phyloP scores from a whole-genome alignment of 2,113 vertebrate species.

The Ramphastos sulfuratus region DNA sequence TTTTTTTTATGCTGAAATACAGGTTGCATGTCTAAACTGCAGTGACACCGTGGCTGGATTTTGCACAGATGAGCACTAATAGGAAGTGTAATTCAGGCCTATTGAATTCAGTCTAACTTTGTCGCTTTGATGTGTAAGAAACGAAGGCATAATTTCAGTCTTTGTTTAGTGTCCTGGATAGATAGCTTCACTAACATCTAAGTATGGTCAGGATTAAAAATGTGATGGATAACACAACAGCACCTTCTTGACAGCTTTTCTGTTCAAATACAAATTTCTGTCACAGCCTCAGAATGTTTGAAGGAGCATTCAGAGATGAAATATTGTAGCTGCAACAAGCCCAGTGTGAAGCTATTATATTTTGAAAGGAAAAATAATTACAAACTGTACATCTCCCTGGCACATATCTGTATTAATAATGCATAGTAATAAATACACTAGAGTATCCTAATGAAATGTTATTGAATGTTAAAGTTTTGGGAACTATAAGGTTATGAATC shows the following conservation, averaged over 20 bases:
- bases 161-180: constrained; percentile 79
- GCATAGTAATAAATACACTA: constrained; percentile 71
- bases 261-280: constrained; percentile 86
- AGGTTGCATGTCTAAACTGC: constrained; percentile 73
- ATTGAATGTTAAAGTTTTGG: constrained; percentile 69
- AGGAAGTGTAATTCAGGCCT: constrained; percentile 74
- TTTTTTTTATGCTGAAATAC: constrained; percentile 70
- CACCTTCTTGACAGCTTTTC: constrained; percentile 79
- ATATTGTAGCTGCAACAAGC: constrained; percentile 74
- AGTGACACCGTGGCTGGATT: constrained; percentile 65
- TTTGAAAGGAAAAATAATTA: constrained; percentile 81
- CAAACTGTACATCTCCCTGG: constrained; percentile 70
- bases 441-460: constrained; percentile 74
- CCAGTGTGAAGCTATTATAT: constrained; percentile 73
- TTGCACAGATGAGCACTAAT: constrained; percentile 74
- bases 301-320: constrained; percentile 78
- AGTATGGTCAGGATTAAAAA: constrained; percentile 77
- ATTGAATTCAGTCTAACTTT: constrained; percentile 65
- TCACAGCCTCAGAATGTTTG: constrained; percentile 72
- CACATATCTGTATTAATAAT: constrained; percentile 79
- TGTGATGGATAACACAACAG: constrained; percentile 76
- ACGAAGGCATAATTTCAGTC: constrained; percentile 78
- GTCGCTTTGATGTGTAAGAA: constrained; percentile 73
- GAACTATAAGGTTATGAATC: constrained; percentile 56
- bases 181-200: constrained; percentile 70